These are phyloP conservation scores for Sciurus niger DNA, from an alignment of 2,113 vertebrate genomes.

Conservation along the genomic window DNA sequence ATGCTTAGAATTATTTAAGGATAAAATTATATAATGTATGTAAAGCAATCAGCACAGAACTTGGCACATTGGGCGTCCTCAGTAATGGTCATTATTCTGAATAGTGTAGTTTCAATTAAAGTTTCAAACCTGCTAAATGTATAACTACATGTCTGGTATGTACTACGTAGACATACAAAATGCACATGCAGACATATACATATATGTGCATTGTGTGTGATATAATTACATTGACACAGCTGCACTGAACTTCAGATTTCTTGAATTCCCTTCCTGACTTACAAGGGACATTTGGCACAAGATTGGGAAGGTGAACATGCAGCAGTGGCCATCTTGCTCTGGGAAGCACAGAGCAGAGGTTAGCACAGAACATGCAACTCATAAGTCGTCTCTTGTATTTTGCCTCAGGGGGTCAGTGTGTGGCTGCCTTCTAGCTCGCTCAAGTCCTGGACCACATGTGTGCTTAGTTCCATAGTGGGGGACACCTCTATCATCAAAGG, in stretches of 20 bases:
- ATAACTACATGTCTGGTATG: background rate
- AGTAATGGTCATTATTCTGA: background rate
- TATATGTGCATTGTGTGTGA: rapidly evolving
- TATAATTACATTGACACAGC: background rate
- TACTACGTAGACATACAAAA: too few relatives aligned
- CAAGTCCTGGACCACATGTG: background rate
- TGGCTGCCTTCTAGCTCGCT: background rate
- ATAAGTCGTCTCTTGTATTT: background rate
- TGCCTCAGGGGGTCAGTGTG: background rate
- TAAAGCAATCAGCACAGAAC: background rate
- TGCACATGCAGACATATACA: background rate
- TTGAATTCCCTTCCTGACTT: background rate
- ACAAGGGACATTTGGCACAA: background rate
- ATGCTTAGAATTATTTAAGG: background rate
- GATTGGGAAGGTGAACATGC: background rate
- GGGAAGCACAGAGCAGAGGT: background rate
- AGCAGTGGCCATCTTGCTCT: background rate
- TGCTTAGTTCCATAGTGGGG: background rate
- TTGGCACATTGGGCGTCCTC: background rate
- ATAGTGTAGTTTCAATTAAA: background rate
- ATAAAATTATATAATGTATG: background rate
- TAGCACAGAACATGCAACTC: background rate
- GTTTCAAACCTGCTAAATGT: background rate
- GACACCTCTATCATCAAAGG: background rate
- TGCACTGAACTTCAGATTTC: background rate